These are phyloP conservation scores for Rhinophrynus dorsalis DNA, from an alignment of 2,797 vertebrate species.

Conservation along the genomic window DNA sequence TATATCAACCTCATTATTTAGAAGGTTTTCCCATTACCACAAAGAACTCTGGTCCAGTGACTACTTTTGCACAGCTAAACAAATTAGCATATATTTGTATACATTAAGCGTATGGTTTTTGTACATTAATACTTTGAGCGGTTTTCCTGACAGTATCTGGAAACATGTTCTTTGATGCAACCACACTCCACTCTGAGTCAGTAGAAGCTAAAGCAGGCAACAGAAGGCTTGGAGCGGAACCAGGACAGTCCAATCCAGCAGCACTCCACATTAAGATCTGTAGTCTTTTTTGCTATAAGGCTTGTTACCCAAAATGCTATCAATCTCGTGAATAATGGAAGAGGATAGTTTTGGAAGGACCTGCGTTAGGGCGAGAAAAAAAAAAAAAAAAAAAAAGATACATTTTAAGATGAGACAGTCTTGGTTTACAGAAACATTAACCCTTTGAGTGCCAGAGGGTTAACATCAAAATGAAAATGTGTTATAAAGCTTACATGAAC, in stretches of 20 bases:
- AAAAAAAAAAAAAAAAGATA: not conserved
- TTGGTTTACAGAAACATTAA: too few relatives aligned
- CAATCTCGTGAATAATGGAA: constrained; percentile 93
- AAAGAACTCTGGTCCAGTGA: not conserved
- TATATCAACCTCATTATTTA: too few relatives aligned
- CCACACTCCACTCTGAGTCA: constrained; percentile 68
- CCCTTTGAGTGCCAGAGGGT: too few relatives aligned
- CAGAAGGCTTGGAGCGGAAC: constrained; percentile 74
- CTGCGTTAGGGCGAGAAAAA: constrained; percentile 71
- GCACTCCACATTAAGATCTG: constrained; percentile 77
- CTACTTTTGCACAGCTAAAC: constrained; percentile 17
- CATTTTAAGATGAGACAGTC: too few relatives aligned
- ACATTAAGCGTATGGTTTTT: constrained; percentile 44
- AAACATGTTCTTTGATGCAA: constrained; percentile 63
- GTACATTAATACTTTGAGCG: constrained; percentile 58
- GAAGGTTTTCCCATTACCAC: not conserved
- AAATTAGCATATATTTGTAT: constrained; percentile 20
- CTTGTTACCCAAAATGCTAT: constrained; percentile 98
- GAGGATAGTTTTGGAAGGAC: constrained; percentile 97
- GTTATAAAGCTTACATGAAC: too few relatives aligned
- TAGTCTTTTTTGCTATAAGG: constrained; percentile 99
- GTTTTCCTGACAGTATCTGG: constrained; percentile 58
- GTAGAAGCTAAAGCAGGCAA: constrained; percentile 87
- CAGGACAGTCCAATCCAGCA: constrained; percentile 54
- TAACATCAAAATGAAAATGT: too few relatives aligned